Conservation (phyloP, 2,888 invertebrate species). For the Stenodera caucasica region DNA sequence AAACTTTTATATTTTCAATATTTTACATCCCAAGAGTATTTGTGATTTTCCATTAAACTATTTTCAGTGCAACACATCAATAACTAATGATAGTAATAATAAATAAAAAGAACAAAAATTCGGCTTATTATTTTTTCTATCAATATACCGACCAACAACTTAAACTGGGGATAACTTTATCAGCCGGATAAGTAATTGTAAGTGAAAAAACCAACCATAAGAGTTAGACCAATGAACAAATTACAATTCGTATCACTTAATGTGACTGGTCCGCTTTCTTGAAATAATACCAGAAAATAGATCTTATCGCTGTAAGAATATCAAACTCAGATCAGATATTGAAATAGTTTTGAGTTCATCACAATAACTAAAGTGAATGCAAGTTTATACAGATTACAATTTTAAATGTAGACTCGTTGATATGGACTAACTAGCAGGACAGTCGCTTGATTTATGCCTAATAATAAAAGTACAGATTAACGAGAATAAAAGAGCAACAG, state of each 20-base stretch:
- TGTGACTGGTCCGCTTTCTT: slow-evolving; percentile 18
- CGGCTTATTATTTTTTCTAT: too few relatives aligned
- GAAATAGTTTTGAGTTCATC: background rate
- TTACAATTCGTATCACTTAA: slow-evolving; percentile 32
- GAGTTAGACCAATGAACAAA: slow-evolving; percentile 29
- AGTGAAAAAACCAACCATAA: too few relatives aligned
- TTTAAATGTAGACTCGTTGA: too few relatives aligned
- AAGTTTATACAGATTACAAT: too few relatives aligned
- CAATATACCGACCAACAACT: too few relatives aligned
- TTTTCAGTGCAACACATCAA: background rate
- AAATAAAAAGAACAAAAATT: background rate
- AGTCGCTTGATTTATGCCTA: too few relatives aligned
- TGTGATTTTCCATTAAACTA: slow-evolving; percentile 3
- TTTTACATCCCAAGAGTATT: slow-evolving; percentile 1
- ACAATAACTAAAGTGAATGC: background rate
- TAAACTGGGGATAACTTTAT: too few relatives aligned
- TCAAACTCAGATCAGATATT: background rate
- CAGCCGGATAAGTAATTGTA: too few relatives aligned
- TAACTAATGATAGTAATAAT: background rate
- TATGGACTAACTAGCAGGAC: too few relatives aligned
- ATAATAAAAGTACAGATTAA: too few relatives aligned
- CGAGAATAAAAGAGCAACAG: too few relatives aligned
- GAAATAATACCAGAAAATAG: background rate
- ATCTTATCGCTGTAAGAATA: background rate
- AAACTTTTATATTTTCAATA: background rate